A percentile compares a stretch with the other conserved stretches of the same genome.
These are phyloP conservation scores for Sebastes matsubarae DNA, from an alignment of 2,797 vertebrate species.

Conservation along the genomic window DNA sequence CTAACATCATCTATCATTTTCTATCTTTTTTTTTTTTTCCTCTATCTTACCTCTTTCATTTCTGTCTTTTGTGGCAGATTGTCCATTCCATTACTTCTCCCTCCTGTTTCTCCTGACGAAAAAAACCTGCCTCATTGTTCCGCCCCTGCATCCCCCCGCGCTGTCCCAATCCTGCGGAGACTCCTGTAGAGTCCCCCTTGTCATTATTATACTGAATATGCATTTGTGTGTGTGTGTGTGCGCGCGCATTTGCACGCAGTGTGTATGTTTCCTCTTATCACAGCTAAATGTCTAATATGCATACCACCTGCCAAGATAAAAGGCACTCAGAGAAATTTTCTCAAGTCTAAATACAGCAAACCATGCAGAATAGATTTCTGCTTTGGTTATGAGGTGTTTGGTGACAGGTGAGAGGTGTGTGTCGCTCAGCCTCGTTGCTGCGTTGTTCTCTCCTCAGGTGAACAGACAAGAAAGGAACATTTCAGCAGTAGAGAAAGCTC, in stretches of 20 bases:
- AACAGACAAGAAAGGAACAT: slow-evolving; percentile 26
- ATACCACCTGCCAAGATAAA: slow-evolving; percentile 73
- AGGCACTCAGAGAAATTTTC: slow-evolving; percentile 47
- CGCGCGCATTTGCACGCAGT: background rate
- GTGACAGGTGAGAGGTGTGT: slow-evolving; percentile 50
- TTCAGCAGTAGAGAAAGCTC: background rate
- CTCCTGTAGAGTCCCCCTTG: slow-evolving; percentile 75
- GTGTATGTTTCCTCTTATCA: slow-evolving; percentile 52
- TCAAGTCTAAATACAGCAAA: slow-evolving; percentile 64
- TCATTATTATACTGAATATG: slow-evolving; percentile 67
- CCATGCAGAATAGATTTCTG: slow-evolving; percentile 29
- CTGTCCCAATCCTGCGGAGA: slow-evolving; percentile 81
- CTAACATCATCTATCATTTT: slow-evolving; percentile 74
- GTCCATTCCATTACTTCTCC: slow-evolving; percentile 45
- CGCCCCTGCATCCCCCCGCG: slow-evolving; percentile 30
- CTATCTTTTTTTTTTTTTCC: slow-evolving; percentile 51
- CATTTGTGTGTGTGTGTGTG: slow-evolving; percentile 22
- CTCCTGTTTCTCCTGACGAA: slow-evolving; percentile 57
- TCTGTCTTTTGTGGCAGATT: slow-evolving; percentile 40
- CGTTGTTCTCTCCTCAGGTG: slow-evolving; percentile 23
- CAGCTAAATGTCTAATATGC: slow-evolving; percentile 75
- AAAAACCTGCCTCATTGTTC: slow-evolving; percentile 47
- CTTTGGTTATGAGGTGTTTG: slow-evolving; percentile 31
- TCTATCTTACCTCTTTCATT: slow-evolving; percentile 50
- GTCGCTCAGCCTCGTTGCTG: slow-evolving; percentile 17